Base-by-base conservation (phyloP, 2,888 invertebrate species). In the Emmelina monodactyla region DNA sequence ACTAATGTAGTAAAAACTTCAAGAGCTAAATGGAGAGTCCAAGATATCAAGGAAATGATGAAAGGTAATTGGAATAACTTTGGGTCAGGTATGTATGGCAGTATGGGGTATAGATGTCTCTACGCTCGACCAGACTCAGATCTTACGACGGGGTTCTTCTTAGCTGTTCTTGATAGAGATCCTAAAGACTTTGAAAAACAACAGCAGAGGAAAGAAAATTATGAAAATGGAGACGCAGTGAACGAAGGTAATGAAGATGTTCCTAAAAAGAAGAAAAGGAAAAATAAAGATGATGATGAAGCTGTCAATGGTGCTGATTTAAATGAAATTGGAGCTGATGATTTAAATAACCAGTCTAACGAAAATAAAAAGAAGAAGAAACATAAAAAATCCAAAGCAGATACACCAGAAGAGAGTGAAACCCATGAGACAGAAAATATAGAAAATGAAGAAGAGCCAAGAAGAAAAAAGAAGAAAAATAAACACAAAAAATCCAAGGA, bases 61-160 rank as follows among this genome's bases (percentile, higher is more conserved):
- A 82, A 85, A 37, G 81, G 79, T 3, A 80, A 85, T 32, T 91
- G 91, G 91, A 75, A 81, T 28, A 87, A 86, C 57, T 82, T 84
- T 38, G 89, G 90, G 1, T 86, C 85, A 2, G 64, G 75, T 1
- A 82, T 86, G 46, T 89, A 85, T 47, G 79, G 83, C 0, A 84
- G 85, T 34, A 82, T 89, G 53, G 88, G 88, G 2, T 78, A 85
- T 5, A 84, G 84, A 42, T 96, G 95, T 59, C 58, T 98, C 28
- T 90, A 94, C 55, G 85, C 92, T 0, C 83, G 80, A 45, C 88
- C 92, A 0, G 85, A 90, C 3, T 67, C 78, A 0, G 94, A 96
- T 71, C 69, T 86, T 3, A 94, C 95, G 0, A 95, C 91, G 62
- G 98, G 98, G 2, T 97, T 99, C 70, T 99, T 99, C 69, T 84